Percentiles rank a stretch among this genome's conserved stretches.
Evolutionary conservation across 2,113 vertebrate genomes (phyloP).

Genomic region (Onychostruthus taczanowskii): DNA sequence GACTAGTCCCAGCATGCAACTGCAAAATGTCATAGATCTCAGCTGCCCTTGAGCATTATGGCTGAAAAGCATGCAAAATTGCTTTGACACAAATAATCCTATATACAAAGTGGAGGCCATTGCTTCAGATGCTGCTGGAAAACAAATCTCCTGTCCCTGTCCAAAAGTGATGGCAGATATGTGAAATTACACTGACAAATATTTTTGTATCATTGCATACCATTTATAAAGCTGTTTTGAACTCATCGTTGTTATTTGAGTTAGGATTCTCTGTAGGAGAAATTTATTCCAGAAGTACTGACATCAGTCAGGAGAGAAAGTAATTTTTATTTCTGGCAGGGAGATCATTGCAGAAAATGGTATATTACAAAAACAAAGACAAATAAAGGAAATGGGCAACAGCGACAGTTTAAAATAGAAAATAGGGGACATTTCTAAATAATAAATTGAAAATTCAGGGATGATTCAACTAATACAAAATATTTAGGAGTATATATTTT

Average conservation of each 20-base stretch:
- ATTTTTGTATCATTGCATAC: background rate
- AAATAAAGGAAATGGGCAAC: background rate
- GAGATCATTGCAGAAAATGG: background rate
- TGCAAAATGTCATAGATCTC: background rate
- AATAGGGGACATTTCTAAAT: background rate
- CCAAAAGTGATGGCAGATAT: background rate
- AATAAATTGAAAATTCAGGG: background rate
- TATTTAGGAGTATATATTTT: background rate
- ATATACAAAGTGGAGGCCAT: background rate
- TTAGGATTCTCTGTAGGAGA: background rate
- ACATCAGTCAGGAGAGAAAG: conserved; percentile 2
- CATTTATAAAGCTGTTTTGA: conserved; percentile 3
- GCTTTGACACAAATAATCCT: conserved; percentile 43
- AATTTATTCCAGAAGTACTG: background rate
- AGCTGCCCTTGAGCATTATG: background rate
- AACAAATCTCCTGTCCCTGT: background rate
- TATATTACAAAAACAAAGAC: background rate
- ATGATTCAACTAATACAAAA: background rate
- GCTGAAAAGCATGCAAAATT: conserved; percentile 36
- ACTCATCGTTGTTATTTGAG: background rate
- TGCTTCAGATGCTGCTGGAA: conserved; percentile 18
- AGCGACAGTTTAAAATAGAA: background rate
- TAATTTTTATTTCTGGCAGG: background rate
- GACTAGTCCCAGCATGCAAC: conserved; percentile 40
- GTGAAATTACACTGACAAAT: background rate